Evolutionary conservation across 2,797 vertebrate genomes (phyloP), one percentile per base, ranked within the genome.

Genomic region (Lepus oiostolus): DNA sequence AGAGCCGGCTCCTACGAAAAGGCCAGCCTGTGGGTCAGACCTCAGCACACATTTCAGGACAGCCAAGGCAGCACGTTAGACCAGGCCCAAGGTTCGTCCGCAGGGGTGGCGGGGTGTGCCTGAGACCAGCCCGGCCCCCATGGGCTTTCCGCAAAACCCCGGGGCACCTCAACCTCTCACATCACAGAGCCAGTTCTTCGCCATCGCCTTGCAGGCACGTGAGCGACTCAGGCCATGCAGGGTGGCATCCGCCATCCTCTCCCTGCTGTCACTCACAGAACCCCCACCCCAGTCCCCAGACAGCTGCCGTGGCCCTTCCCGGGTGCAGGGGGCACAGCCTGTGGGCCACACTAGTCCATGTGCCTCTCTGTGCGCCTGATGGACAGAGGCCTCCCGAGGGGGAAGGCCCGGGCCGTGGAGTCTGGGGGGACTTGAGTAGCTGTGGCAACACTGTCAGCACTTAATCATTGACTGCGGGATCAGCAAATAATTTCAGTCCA

Each of bases 71-170:
- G 38, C 67, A 54, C n/a, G 7, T 35, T n/a, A 47, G 52, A 7
- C 9, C 38, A 67, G 68, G 28, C 3, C 0, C 3, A 38, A 81
- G 21, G 5, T 1, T 42, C 21, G 74, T 3, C 60, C 28, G 19
- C 1, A 1, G 9, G 5, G 0, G 5, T 7, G 28, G 8, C 19
- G 0, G 38, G 47, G 3, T 13, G 32, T 10, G 13, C 54, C 17
- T 42, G 2, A 6, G 65, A 19, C 32, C 0, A 10, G 10, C 24
- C 75, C 67, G 77, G 62, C 32, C 32, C 50, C 60, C 8, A 0
- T 0, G 81, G 54, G 50, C 7, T 17, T 32, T 12, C 30, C 60
- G 11, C 47, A 65, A 71, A 35, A 17, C 65, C 58, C 32, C 75
- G 72, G 75, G 63, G 32, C 11, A 62, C 19, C 68, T 67, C 28